Percentiles rank a stretch among this genome's conserved stretches.
Evolutionary conservation across 1,140 invertebrate species (phyloP).

Genomic region (Sinella curviseta): DNA sequence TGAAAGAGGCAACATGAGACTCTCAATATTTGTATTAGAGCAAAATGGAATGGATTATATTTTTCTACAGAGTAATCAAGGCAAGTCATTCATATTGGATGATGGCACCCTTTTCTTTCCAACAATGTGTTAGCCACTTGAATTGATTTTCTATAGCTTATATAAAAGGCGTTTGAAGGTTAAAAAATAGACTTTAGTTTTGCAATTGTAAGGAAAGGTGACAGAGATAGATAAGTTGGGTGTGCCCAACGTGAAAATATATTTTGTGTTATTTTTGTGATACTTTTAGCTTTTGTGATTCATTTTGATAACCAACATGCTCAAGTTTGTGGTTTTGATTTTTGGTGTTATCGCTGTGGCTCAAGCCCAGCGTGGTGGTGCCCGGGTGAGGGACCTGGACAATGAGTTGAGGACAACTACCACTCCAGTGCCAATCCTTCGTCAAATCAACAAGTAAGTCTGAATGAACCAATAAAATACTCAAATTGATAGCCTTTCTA

Average conservation of each 20-base stretch:
- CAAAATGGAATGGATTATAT: neutral
- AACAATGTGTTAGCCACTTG: neutral
- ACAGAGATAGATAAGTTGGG: neutral
- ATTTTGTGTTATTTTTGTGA: neutral
- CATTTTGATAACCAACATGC: neutral
- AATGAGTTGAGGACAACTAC: slow-evolving; percentile 51
- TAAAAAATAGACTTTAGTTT: slow-evolving; percentile 14
- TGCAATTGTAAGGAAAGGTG: neutral
- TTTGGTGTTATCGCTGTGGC: slow-evolving; percentile 21
- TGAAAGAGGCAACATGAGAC: neutral
- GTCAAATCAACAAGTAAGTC: slow-evolving; percentile 68
- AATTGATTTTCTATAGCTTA: neutral
- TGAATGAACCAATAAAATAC: neutral
- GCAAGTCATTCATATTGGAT: neutral
- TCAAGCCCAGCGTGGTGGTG: slow-evolving; percentile 24
- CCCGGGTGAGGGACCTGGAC: neutral
- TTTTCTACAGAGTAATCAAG: neutral
- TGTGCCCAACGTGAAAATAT: neutral
- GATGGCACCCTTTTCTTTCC: slow-evolving; percentile 3
- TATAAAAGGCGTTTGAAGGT: slow-evolving; percentile 15
- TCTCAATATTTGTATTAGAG: neutral
- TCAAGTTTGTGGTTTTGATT: neutral
- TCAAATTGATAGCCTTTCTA: neutral
- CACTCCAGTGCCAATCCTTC: slow-evolving; percentile 75
- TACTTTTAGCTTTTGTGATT: neutral